Evolutionary conservation across 2,888 invertebrate species (phyloP).

Genomic region (Itoplectis maculator): DNA sequence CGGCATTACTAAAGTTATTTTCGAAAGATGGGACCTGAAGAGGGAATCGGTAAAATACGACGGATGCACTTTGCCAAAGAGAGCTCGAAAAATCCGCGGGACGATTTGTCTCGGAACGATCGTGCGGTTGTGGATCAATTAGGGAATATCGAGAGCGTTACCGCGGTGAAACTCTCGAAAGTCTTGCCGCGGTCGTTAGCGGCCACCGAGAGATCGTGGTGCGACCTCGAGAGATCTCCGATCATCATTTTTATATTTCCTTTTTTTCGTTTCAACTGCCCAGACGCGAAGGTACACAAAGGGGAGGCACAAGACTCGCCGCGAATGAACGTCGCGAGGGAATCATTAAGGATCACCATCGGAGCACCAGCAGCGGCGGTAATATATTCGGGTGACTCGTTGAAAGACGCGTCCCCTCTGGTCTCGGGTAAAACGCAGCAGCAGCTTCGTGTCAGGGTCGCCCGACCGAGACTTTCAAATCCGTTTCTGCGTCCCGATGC

Average conservation of each 20-base stretch:
- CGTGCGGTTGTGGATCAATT: conserved; percentile 14
- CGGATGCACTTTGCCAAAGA: neutral
- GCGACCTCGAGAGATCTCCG: conserved; percentile 17
- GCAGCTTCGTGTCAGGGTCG: conserved; percentile 64
- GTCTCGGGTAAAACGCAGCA: conserved; percentile 6
- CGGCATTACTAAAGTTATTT: too few relatives aligned
- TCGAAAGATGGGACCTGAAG: too few relatives aligned
- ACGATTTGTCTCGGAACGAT: neutral
- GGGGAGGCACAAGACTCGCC: neutral
- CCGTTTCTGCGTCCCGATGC: conserved; percentile 31
- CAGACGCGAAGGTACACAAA: neutral
- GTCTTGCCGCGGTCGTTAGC: conserved; percentile 11
- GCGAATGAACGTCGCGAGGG: too few relatives aligned
- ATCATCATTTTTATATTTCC: conserved; percentile 1
- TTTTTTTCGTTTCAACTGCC: neutral
- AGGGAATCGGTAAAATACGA: too few relatives aligned
- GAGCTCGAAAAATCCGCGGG: neutral
- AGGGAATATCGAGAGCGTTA: conserved; percentile 32
- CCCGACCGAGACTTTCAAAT: conserved; percentile 68
- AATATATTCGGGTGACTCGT: conserved; percentile 4
- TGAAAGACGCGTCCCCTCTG: neutral
- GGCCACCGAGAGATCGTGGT: conserved; percentile 31
- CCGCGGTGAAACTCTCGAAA: conserved; percentile 31
- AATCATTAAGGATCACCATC: too few relatives aligned
- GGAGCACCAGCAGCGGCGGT: too few relatives aligned